These are phyloP conservation scores for Eurystomus glaucurus DNA, from an alignment of 2,797 vertebrate species.

Conservation along the genomic window DNA sequence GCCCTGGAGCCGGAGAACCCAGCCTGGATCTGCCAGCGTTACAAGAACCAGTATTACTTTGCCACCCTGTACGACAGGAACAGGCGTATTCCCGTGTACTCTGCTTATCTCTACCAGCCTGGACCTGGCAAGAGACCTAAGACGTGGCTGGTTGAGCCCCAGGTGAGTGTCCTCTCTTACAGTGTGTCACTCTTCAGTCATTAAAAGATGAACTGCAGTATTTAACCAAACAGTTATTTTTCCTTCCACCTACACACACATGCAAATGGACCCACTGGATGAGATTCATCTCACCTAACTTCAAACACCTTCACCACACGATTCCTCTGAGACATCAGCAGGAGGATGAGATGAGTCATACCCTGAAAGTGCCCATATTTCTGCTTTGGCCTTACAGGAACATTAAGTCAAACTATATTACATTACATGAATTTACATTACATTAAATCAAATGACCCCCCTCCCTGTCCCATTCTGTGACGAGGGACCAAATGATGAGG, in stretches of 20 bases:
- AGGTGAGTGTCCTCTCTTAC: neutral
- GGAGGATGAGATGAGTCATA: neutral
- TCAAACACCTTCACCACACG: neutral
- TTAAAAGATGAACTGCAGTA: neutral
- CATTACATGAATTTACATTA: neutral
- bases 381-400: neutral
- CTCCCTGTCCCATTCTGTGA: neutral
- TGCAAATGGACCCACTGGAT: neutral
- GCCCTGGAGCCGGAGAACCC: neutral
- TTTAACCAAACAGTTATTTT: neutral
- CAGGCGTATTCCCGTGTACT: neutral
- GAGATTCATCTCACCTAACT: neutral
- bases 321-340: neutral
- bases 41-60: constrained; percentile 54
- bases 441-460: neutral
- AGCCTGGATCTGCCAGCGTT: constrained; percentile 67
- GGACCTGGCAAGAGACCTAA: neutral
- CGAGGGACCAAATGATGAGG: accelerated
- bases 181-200: neutral
- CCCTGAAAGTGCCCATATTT: neutral
- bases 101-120: constrained; percentile 39
- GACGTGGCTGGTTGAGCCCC: neutral
- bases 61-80: constrained; percentile 59
- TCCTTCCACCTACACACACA: accelerated
- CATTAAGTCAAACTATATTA: neutral